These are phyloP conservation scores for Hyles vespertilio DNA, from an alignment of 1,140 invertebrate species.

Conservation along the genomic window DNA sequence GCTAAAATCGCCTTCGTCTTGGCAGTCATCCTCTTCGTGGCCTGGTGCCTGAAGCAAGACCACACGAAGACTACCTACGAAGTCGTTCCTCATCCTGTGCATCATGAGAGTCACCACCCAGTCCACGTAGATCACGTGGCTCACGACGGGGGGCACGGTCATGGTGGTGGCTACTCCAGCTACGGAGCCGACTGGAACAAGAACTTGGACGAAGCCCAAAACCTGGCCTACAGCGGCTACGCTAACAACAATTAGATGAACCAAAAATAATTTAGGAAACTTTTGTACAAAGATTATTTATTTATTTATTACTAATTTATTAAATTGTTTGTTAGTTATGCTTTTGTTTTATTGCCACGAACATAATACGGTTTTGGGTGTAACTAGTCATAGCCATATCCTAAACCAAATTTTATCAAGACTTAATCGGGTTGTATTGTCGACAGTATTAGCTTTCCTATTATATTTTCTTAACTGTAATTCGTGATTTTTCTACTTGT, in stretches of 20 bases:
- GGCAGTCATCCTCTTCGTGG: slow-evolving; percentile 60
- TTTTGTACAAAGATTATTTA: slow-evolving; percentile 57
- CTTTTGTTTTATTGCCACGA: not conserved
- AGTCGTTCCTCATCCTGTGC: slow-evolving; percentile 59
- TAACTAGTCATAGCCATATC: too few relatives aligned
- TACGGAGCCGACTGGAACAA: slow-evolving; percentile 69
- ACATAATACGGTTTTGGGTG: too few relatives aligned
- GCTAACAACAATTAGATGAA: slow-evolving; percentile 47
- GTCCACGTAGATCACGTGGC: slow-evolving; percentile 55
- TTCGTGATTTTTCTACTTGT: too few relatives aligned
- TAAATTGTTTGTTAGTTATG: slow-evolving; percentile 1
- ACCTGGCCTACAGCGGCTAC: slow-evolving; percentile 62
- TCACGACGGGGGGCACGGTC: slow-evolving; percentile 47
- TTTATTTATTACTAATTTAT: slow-evolving; percentile 9
- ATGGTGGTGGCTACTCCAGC: slow-evolving; percentile 42
- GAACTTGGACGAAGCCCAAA: slow-evolving; percentile 63
- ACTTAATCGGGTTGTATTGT: too few relatives aligned
- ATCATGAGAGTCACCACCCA: slow-evolving; percentile 57
- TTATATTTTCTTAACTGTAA: too few relatives aligned
- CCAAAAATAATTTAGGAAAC: slow-evolving; percentile 27
- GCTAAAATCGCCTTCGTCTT: slow-evolving; percentile 65
- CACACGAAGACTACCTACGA: slow-evolving; percentile 67
- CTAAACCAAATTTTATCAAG: too few relatives aligned
- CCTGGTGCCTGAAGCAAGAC: slow-evolving; percentile 63
- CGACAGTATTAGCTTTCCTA: too few relatives aligned